Conservation (phyloP, 1,140 invertebrate species). For the Eufriesea mexicana region DNA sequence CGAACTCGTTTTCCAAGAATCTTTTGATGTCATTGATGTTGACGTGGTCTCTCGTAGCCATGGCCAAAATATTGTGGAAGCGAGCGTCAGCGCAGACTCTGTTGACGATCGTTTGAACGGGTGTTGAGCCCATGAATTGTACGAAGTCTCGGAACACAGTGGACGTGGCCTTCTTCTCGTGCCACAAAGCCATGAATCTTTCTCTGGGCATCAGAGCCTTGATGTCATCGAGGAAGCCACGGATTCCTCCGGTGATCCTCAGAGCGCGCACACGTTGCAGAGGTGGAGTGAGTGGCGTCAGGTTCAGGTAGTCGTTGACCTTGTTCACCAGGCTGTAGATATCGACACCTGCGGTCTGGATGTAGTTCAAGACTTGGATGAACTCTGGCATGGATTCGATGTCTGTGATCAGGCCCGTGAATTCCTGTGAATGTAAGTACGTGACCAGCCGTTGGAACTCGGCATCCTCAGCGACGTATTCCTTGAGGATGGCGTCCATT, state of each 20-base stretch:
- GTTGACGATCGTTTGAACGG: conserved; percentile 49
- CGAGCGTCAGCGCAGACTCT: conserved; percentile 5
- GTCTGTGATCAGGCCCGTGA: conserved; percentile 22
- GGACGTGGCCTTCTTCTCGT: conserved; percentile 40
- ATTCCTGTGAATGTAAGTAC: conserved; percentile 26
- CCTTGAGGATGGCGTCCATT: neutral
- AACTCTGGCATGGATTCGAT: conserved; percentile 57
- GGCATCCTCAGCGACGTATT: conserved; percentile 17
- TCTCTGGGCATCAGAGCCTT: conserved; percentile 28
- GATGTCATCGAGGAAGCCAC: conserved; percentile 54
- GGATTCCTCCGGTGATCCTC: conserved; percentile 47
- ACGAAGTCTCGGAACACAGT: conserved; percentile 28
- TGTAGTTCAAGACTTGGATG: conserved; percentile 43
- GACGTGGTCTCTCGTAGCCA: neutral
- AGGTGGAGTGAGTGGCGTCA: conserved; percentile 11
- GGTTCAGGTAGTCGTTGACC: conserved; percentile 12
- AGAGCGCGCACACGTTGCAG: fast-evolving
- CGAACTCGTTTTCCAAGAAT: conserved; percentile 15
- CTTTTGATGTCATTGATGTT: neutral
- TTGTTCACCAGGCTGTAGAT: conserved; percentile 51
- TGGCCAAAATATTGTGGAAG: neutral
- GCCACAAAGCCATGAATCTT: conserved; percentile 35
- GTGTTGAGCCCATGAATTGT: neutral
- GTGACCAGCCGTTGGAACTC: conserved; percentile 36
- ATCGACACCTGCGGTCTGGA: conserved; percentile 61